phyloP scores from a whole-genome alignment of 2,888 invertebrate species.

The Hymenopus coronatus region DNA sequence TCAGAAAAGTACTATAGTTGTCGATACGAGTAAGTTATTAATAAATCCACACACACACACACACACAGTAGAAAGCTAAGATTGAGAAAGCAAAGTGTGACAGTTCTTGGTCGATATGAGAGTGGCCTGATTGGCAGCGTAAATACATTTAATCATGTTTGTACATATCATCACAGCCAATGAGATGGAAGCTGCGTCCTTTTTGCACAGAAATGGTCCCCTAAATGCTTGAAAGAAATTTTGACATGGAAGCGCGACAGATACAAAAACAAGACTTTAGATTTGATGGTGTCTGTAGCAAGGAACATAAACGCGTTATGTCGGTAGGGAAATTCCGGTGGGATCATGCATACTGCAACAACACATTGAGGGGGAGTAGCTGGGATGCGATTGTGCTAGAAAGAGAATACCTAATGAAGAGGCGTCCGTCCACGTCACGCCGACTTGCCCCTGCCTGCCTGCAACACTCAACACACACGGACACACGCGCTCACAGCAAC shows the following conservation, averaged over 20 bases:
- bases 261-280: neutral
- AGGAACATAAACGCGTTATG: neutral
- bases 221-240: neutral
- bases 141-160: no score
- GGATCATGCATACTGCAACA: slow-evolving; percentile 19
- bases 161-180: no score
- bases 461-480: neutral
- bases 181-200: no score
- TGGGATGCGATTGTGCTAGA: slow-evolving; percentile 21
- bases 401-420: slow-evolving; percentile 29
- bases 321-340: neutral
- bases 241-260: neutral
- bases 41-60: no score
- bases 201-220: neutral
- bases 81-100: no score
- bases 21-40: no score
- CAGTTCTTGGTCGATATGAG: no score
- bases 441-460: neutral
- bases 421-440: neutral
- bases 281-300: neutral
- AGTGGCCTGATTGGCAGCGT: no score
- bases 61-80: no score
- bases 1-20: no score
- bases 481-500: neutral
- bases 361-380: neutral